phyloP scores from a whole-genome alignment of 2,797 vertebrate genomes.

The Urosaurus nigricauda region DNA sequence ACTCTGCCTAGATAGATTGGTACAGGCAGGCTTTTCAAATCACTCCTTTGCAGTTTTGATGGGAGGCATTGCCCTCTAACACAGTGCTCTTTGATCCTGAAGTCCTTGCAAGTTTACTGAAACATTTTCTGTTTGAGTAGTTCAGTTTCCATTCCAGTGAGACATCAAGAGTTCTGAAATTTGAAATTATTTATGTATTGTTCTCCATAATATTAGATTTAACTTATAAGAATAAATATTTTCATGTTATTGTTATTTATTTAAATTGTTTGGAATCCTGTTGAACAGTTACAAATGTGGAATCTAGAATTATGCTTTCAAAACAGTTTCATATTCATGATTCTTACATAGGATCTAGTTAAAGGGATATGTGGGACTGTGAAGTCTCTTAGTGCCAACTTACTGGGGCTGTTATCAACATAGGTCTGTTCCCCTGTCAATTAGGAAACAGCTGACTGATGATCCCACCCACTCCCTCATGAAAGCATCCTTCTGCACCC shows the following conservation, averaged over 20 bases:
- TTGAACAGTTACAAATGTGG: too few species aligned
- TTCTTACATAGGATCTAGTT: too few species aligned
- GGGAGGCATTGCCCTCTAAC: conserved; percentile 19
- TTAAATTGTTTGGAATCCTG: background rate
- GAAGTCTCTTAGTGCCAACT: too few species aligned
- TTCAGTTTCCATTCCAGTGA: background rate
- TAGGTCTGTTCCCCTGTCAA: too few species aligned
- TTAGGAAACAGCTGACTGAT: too few species aligned
- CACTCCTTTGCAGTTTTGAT: conserved; percentile 13
- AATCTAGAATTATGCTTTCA: too few species aligned
- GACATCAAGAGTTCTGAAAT: background rate
- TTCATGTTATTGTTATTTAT: background rate
- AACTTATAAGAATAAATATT: background rate
- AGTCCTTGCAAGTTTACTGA: conserved; percentile 5
- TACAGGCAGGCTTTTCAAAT: conserved; percentile 16
- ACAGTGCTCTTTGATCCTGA: conserved; percentile 22
- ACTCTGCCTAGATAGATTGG: conserved; percentile 24
- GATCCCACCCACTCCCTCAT: too few species aligned
- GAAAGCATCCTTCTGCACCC: too few species aligned
- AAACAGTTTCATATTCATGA: too few species aligned
- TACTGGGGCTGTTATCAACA: too few species aligned
- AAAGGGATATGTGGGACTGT: too few species aligned
- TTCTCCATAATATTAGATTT: background rate
- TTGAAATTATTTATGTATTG: conserved; percentile 1
- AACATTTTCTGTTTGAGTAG: conserved; percentile 4